Conservation (phyloP, 2,113 vertebrate genomes). For the Rhabdornis inornatus region DNA sequence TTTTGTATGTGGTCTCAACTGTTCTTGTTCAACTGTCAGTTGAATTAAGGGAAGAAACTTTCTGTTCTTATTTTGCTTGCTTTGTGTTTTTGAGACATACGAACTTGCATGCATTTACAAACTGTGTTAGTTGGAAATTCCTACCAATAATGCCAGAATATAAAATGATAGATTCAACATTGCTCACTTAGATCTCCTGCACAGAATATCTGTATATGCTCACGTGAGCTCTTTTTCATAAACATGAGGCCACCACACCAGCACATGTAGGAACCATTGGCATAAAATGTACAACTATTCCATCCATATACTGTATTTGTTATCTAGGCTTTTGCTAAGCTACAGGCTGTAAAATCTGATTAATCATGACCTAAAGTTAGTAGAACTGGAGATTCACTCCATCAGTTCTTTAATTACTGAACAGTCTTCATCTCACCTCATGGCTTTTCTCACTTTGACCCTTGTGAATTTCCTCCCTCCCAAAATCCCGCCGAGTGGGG, state of each 20-base stretch:
- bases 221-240: not conserved
- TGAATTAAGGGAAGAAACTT: not conserved
- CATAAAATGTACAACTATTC: not conserved
- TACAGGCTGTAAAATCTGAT: not conserved
- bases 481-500: fast-evolving
- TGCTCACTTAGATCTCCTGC: not conserved
- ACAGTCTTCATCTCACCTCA: not conserved
- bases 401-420: not conserved
- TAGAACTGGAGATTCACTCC: not conserved
- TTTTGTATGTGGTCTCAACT: not conserved
- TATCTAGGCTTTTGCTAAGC: not conserved
- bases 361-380: not conserved
- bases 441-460: not conserved
- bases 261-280: not conserved
- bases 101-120: not conserved
- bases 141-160: not conserved
- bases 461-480: not conserved
- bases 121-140: not conserved
- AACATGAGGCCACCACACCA: not conserved
- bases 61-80: not conserved
- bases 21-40: not conserved
- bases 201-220: not conserved
- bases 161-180: not conserved
- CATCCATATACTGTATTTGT: not conserved
- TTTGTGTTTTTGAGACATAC: not conserved